phyloP scores from a whole-genome alignment of 2,113 vertebrate genomes.

The Semicossyphus pulcher region DNA sequence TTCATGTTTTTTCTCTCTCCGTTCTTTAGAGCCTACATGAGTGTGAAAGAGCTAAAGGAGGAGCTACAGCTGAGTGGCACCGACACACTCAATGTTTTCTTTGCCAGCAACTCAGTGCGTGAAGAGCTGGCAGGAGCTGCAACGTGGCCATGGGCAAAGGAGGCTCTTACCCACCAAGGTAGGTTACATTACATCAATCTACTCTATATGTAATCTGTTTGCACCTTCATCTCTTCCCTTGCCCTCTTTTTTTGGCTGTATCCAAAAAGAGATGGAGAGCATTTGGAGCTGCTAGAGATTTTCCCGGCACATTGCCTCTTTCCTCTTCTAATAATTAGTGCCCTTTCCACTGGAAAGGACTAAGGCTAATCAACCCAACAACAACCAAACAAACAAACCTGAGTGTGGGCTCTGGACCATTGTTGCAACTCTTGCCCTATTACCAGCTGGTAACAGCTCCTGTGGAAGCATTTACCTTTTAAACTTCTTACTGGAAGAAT shows the following conservation, averaged over 20 bases:
- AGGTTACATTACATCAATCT: constrained; percentile 11
- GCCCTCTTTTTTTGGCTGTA: constrained; percentile 33
- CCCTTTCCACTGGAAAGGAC: constrained; percentile 64
- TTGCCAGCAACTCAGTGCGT: constrained; percentile 91
- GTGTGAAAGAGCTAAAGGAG: constrained; percentile 96
- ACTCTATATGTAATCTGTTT: no score
- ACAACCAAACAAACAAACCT: constrained; percentile 73
- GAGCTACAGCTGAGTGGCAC: constrained; percentile 88
- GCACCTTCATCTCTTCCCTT: constrained; percentile 20
- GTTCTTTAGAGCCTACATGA: constrained; percentile 91
- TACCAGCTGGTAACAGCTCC: constrained; percentile 53
- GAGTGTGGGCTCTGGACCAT: constrained; percentile 33
- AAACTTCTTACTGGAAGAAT: not conserved
- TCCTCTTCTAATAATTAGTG: constrained; percentile 66
- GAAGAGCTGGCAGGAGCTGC: constrained; percentile 95
- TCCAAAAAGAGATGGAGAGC: constrained; percentile 54
- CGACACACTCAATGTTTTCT: constrained; percentile 95
- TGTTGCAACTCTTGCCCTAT: constrained; percentile 58
- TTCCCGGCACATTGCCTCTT: constrained; percentile 65
- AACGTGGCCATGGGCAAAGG: constrained; percentile 99
- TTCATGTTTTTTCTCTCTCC: constrained; percentile 12
- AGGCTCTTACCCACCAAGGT: constrained; percentile 89
- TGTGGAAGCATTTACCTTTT: constrained; percentile 8
- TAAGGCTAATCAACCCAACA: constrained; percentile 64
- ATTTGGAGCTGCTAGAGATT: constrained; percentile 56